Evolutionary conservation across 2,888 invertebrate species (phyloP), one percentile per base, ranked within the genome.

Genomic region (Micoletzkya japonica): DNA sequence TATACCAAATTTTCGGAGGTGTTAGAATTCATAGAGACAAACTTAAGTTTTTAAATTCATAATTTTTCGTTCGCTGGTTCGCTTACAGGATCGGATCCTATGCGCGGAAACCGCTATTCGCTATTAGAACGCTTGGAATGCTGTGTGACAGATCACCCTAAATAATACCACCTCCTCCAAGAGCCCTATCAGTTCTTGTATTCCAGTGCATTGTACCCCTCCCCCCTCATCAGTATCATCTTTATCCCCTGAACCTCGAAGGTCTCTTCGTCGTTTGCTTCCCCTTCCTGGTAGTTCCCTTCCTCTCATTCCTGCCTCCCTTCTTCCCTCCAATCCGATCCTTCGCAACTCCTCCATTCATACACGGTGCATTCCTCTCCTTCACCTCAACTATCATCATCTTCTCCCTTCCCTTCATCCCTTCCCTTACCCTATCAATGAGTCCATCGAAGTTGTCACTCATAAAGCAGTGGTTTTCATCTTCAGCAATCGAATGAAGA

Each of bases 371-470:
- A 34, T 37, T 37, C 24, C 63, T 36, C 2, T 36, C 49, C 4
- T 37, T 37, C 0, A 63, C 50, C 63, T 63, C 1, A 28, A 61
- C 36, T 36, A 28, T 20, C 10, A 3, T 52, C 52, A 20, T 14
- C 24, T 24, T 6, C 24, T 52, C 7, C 1, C 14, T 36, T 26
- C 58, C 3, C 14, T 32, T 2, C 10, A 14, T n/a, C 52, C 24
- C 4, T 17, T 6, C 6, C 20, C 24, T 61, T 6, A 63, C 63
- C 63, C 50, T 74, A 64, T 81, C 77, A 37, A 84, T 75, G 24
- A 83, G 71, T 34, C 76, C 61, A 30, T 82, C 75, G 67, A 79
- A 80, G 32, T 74, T 82, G 28, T 70, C 58, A 57, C 82, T 78
- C 17, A 78, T 77, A 74, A 77, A 82, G 0, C 72, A 61, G 58